Percentiles rank a stretch among this genome's conserved stretches.
phyloP scores from a whole-genome alignment of 2,797 vertebrate genomes.

The Lemur catta region DNA sequence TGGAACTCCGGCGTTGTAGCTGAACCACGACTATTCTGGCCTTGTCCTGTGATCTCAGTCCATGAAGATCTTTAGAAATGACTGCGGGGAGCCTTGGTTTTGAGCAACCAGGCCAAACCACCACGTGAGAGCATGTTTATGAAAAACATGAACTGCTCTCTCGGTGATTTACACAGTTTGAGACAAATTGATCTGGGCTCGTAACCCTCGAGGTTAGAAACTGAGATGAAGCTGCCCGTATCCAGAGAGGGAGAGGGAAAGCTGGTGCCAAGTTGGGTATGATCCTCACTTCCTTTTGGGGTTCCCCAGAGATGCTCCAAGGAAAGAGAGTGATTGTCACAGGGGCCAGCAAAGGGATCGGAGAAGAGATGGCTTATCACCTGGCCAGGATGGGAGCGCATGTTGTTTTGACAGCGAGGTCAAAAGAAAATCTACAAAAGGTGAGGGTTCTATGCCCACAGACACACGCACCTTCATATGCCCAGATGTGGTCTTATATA shows the following conservation, averaged over 20 bases:
- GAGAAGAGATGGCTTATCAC: slow-evolving; percentile 85
- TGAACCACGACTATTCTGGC: background rate
- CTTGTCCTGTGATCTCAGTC: background rate
- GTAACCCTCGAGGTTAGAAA: background rate
- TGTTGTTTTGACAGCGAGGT: slow-evolving; percentile 81
- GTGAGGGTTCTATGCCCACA: slow-evolving; percentile 58
- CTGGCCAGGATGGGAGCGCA: slow-evolving; percentile 84
- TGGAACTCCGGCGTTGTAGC: background rate
- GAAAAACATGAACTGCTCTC: background rate
- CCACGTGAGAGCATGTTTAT: background rate
- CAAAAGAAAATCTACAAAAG: slow-evolving; percentile 79
- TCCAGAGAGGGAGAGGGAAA: background rate
- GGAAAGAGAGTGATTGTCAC: slow-evolving; percentile 84
- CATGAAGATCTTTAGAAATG: background rate
- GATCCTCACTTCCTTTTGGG: slow-evolving; percentile 48
- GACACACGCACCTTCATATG: background rate
- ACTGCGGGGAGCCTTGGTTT: background rate
- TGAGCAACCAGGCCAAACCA: background rate
- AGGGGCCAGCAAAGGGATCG: slow-evolving; percentile 84
- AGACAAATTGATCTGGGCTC: background rate
- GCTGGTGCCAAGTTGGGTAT: background rate
- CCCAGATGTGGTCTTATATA: background rate
- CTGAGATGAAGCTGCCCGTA: background rate
- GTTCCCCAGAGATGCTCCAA: slow-evolving; percentile 81
- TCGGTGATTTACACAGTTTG: background rate